Evolutionary conservation across 1,140 invertebrate genomes (phyloP).

Genomic region (Himalopsyche phryganea): DNA sequence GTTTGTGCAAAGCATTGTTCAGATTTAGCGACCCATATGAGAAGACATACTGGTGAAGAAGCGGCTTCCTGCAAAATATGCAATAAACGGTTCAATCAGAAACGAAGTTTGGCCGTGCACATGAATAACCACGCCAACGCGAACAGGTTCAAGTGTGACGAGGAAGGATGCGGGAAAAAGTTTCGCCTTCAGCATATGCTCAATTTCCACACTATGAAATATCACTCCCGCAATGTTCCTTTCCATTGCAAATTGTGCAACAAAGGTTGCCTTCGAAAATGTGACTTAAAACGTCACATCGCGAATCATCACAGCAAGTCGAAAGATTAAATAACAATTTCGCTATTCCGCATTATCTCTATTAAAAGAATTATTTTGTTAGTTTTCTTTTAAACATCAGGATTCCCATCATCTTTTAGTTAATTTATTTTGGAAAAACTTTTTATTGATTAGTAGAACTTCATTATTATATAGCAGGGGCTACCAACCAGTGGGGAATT

Average conservation of each 20-base stretch:
- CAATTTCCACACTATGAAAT: slow-evolving; percentile 38
- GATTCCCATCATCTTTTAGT: no score
- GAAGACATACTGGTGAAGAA: slow-evolving; percentile 66
- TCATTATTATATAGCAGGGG: no score
- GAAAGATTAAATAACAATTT: slow-evolving; percentile 6
- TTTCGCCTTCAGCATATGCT: slow-evolving; percentile 7
- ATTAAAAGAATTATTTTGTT: no score
- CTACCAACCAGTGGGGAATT: no score
- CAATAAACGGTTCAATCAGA: slow-evolving; percentile 39
- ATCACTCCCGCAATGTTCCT: slow-evolving; percentile 44
- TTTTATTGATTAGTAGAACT: no score
- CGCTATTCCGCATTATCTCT: no score
- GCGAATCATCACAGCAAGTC: slow-evolving; percentile 32
- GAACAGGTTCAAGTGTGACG: slow-evolving; percentile 3
- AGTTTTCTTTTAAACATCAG: no score
- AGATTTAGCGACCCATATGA: slow-evolving; percentile 66
- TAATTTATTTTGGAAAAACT: no score
- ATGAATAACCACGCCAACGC: slow-evolving; percentile 50
- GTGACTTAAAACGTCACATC: slow-evolving; percentile 45
- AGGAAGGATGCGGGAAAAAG: slow-evolving; percentile 1
- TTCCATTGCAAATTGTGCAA: slow-evolving; percentile 46
- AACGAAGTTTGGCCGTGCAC: slow-evolving; percentile 48
- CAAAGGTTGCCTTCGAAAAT: slow-evolving; percentile 43
- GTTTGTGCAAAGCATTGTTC: slow-evolving; percentile 56
- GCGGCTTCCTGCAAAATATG: slow-evolving; percentile 62